Evolutionary conservation across 2,888 invertebrate genomes (phyloP).

Genomic region (Piscicola geometra): DNA sequence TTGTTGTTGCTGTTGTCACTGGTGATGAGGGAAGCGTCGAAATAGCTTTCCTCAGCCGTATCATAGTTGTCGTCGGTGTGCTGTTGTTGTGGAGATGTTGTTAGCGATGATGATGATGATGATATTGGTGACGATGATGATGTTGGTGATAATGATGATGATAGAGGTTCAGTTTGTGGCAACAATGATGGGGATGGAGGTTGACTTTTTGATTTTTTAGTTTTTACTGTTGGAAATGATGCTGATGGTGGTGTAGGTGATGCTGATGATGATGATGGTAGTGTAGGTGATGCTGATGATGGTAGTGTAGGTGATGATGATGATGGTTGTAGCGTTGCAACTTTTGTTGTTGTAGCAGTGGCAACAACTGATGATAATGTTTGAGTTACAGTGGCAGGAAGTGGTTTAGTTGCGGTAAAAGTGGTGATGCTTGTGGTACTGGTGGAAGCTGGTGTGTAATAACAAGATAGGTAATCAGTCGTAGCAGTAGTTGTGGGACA

Average conservation of each 20-base stretch:
- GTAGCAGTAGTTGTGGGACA: background rate
- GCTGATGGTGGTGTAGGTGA: slow-evolving; percentile 5
- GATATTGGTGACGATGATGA: background rate
- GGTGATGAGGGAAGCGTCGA: background rate
- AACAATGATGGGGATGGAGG: background rate
- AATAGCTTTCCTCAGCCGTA: background rate
- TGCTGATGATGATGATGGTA: slow-evolving; percentile 8
- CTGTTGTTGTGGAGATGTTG: background rate
- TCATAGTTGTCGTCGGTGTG: background rate
- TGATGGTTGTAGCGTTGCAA: slow-evolving; percentile 3
- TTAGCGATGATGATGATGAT: slow-evolving; percentile 1
- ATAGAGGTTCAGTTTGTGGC: slow-evolving; percentile 22
- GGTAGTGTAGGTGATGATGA: slow-evolving; percentile 15
- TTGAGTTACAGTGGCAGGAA: too few species aligned
- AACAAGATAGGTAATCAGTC: too few species aligned
- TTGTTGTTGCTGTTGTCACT: background rate
- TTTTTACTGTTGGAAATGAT: slow-evolving; percentile 7
- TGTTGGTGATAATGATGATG: slow-evolving; percentile 4
- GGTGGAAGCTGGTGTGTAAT: too few species aligned
- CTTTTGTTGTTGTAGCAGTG: slow-evolving; percentile 1
- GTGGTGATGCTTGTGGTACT: too few species aligned
- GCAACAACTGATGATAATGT: too few species aligned
- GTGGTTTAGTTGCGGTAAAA: too few species aligned
- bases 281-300: slow-evolving; percentile 7
- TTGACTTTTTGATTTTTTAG: background rate